Evolutionary conservation across 2,113 vertebrate species (phyloP).

Genomic region (Xyrauchen texanus): DNA sequence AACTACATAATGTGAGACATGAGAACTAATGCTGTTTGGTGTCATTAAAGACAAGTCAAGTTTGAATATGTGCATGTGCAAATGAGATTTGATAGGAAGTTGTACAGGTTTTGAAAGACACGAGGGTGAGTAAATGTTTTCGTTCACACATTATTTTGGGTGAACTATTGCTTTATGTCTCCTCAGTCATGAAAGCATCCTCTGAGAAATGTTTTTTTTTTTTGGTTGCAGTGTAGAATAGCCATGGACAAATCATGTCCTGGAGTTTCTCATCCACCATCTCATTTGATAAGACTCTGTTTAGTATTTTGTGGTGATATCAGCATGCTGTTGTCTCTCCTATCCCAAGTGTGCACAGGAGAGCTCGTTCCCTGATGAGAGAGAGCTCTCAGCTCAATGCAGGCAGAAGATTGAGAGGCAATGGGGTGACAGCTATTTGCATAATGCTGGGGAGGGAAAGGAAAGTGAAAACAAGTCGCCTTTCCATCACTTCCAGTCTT

Average conservation of each 20-base stretch:
- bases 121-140: background rate
- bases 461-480: conserved; percentile 60
- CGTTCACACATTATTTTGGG: background rate
- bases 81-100: too few species aligned
- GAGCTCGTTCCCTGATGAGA: conserved; percentile 47
- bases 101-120: too few species aligned
- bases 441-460: conserved; percentile 59
- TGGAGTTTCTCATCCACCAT: conserved; percentile 14
- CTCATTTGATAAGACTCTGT: conserved; percentile 10
- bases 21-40: too few species aligned
- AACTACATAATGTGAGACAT: too few species aligned
- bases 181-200: background rate
- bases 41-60: too few species aligned
- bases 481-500: conserved; percentile 42
- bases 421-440: conserved; percentile 64
- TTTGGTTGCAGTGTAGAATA: background rate
- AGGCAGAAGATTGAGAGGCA: conserved; percentile 57
- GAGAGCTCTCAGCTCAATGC: conserved; percentile 55
- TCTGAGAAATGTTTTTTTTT: background rate
- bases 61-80: too few species aligned
- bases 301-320: conserved; percentile 27
- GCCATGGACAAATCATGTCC: background rate
- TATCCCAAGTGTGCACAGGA: conserved; percentile 40
- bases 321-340: conserved; percentile 38
- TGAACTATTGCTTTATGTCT: background rate